A percentile compares a stretch with the other conserved stretches of the same genome.
These are phyloP conservation scores for Mallotus villosus DNA, from an alignment of 2,797 vertebrate species.

Conservation along the genomic window DNA sequence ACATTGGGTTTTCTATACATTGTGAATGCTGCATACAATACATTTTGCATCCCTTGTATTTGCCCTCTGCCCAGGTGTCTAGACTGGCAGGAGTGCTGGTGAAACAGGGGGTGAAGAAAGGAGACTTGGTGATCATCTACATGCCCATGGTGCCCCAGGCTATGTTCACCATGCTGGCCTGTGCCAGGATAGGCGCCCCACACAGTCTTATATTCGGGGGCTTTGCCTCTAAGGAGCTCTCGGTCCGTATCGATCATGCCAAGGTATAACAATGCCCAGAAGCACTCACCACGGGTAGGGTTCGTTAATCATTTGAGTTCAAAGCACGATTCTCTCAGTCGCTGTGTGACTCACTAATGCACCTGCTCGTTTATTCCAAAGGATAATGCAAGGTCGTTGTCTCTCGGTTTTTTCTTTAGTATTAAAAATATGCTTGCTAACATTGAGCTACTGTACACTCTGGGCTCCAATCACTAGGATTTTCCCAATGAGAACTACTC, in stretches of 20 bases:
- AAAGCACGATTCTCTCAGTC: too few species aligned
- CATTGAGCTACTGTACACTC: too few species aligned
- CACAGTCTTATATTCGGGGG: constrained; percentile 98
- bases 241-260: constrained; percentile 88
- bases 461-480: too few species aligned
- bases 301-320: too few species aligned
- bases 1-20: too few species aligned
- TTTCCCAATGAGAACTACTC: too few species aligned
- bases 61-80: constrained; percentile 77
- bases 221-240: constrained; percentile 93
- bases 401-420: too few species aligned
- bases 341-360: too few species aligned
- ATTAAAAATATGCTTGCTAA: too few species aligned
- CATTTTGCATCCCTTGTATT: neutral
- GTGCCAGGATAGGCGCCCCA: constrained; percentile 90
- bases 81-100: constrained; percentile 89
- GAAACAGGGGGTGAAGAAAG: constrained; percentile 83
- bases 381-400: too few species aligned
- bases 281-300: neutral
- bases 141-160: constrained; percentile 99
- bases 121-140: constrained; percentile 94
- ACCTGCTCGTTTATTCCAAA: too few species aligned
- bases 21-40: too few species aligned
- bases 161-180: constrained; percentile 93
- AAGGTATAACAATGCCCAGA: constrained; percentile 76